Evolutionary conservation across 2,113 vertebrate species (phyloP).

Genomic region (Ornithorhynchus anatinus): DNA sequence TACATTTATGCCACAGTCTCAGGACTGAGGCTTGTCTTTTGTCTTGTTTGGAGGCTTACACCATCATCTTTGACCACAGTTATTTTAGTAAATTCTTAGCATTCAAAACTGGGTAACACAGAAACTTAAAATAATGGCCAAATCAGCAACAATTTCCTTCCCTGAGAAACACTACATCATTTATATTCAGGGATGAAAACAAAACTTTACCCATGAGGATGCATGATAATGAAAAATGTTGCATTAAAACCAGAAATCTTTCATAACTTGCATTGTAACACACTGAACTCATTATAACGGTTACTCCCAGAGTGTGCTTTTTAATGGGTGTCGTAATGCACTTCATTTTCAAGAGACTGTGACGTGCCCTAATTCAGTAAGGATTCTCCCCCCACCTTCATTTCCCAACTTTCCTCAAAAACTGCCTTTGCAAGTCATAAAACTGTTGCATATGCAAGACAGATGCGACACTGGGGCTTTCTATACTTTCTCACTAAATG

Average conservation of each 20-base stretch:
- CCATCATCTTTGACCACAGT: too few species aligned
- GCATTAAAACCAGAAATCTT: constrained; percentile 52
- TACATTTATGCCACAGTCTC: too few species aligned
- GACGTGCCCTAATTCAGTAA: constrained; percentile 41
- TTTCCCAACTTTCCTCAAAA: too few species aligned
- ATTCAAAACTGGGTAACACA: constrained; percentile 6
- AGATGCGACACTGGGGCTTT: constrained; percentile 43
- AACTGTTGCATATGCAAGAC: constrained; percentile 9
- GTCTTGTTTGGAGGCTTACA: too few species aligned
- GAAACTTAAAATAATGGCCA: constrained; percentile 17
- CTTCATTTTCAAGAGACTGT: constrained; percentile 53
- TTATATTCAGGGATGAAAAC: constrained; percentile 34
- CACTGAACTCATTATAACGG: constrained; percentile 53
- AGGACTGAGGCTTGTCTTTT: too few species aligned
- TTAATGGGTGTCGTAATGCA: constrained; percentile 30
- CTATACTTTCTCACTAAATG: constrained; percentile 40
- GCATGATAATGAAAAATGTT: constrained; percentile 65
- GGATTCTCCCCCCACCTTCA: constrained; percentile 17
- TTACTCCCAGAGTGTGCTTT: constrained; percentile 45
- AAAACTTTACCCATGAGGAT: constrained; percentile 51
- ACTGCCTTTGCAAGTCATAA: constrained; percentile 49
- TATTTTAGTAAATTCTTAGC: constrained; percentile 7
- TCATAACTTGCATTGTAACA: constrained; percentile 60
- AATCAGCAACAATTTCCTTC: constrained; percentile 25
- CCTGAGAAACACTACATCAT: constrained; percentile 44